Base-by-base conservation (phyloP, 2,797 vertebrate genomes). In the Sebastes kiyomatsui region DNA sequence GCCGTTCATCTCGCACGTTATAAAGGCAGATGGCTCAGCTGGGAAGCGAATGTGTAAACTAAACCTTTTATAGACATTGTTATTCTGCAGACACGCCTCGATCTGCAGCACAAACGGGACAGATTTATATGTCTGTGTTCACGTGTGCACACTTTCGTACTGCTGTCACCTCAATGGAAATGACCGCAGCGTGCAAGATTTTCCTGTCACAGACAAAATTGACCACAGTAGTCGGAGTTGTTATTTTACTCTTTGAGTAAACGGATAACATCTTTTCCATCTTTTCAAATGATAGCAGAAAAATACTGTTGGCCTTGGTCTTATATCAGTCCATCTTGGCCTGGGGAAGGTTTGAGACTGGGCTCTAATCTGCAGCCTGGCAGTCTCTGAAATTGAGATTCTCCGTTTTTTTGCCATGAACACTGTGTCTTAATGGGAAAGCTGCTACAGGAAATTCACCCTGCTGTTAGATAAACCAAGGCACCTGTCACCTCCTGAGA, bases 11-110 rank as follows among this genome's bases (percentile, higher is more conserved):
- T 90, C 83, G 66, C 78, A 88, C 81, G 75, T 65, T 88, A 67
- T 88, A 80, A 83, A 88, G 85, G 84, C 6, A 71, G 79, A 91
- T 85, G 90, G 87, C 90, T 90, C 89, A 86, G 91, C 90, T 86
- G 87, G 75, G 71, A 77, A 89, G 81, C 12, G 20, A 54, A 84
- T 83, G 84, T 85, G 81, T 80, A 70, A 82, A 87, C 61, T 67
- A 68, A 81, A 89, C 77, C 72, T 73, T 87, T 87, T 68, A 84
- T 75, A 74, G 64, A 71, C 28, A 70, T 77, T 75, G 70, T 88
- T 80, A 82, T 81, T 83, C 61, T 71, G 77, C 72, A 75, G 73
- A 75, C 72, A 78, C 67, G 61, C 55, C 66, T 79, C 69, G 71
- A 83, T 86, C 52, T 75, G 65, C 27, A 71, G 67, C 16, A 52